phyloP scores from a whole-genome alignment of 2,888 invertebrate genomes.

The Microctonus brassicae region DNA sequence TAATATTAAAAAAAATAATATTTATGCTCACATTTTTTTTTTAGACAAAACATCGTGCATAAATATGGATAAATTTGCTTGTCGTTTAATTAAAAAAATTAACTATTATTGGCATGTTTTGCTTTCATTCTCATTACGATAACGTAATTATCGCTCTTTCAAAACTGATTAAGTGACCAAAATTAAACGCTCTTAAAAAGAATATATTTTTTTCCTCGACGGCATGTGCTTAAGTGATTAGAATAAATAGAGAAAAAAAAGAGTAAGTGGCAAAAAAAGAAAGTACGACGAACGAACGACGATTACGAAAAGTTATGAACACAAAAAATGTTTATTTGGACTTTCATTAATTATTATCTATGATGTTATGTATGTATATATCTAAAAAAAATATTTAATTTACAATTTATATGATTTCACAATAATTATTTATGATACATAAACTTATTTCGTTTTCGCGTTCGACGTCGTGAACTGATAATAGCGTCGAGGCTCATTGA shows the following conservation, averaged over 20 bases:
- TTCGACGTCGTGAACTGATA: conserved; percentile 40
- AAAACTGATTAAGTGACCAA: neutral
- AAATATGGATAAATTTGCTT: neutral
- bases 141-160: neutral
- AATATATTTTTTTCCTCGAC: neutral
- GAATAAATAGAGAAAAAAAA: conserved; percentile 18
- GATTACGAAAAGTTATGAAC: conserved; percentile 51
- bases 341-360: conserved; percentile 12
- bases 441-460: conserved; percentile 45
- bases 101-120: conserved; percentile 8
- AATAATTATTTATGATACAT: conserved; percentile 28
- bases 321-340: conserved; percentile 34
- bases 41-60: neutral
- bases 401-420: conserved; percentile 43
- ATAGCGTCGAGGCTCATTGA: conserved; percentile 25
- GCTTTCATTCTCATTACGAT: conserved; percentile 3
- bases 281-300: conserved; percentile 50
- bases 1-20: conserved; percentile 2
- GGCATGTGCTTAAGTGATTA: conserved; percentile 8
- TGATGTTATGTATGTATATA: neutral
- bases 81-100: neutral
- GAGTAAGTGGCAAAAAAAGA: conserved; percentile 35
- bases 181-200: neutral
- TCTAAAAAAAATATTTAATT: conserved; percentile 36
- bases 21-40: neutral